A percentile compares a stretch with the other conserved stretches of the same genome.
These are phyloP conservation scores for Spisula solida DNA, from an alignment of 2,888 invertebrate species.

Conservation along the genomic window DNA sequence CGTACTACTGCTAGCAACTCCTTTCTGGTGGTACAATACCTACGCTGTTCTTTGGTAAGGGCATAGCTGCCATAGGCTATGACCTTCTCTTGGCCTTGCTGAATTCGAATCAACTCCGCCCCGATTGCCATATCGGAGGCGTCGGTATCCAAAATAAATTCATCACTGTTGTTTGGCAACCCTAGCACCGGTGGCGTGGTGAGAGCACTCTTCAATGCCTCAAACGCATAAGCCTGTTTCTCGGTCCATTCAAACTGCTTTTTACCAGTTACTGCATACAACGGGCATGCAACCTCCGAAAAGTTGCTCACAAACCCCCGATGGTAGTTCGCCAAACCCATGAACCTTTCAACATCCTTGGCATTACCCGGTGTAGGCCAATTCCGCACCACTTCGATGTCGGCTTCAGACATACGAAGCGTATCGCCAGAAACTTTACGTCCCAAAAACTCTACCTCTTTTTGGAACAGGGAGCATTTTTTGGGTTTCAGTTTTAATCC, in stretches of 20 bases:
- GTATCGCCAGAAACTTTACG: slow-evolving; percentile 16
- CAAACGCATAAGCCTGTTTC: slow-evolving; percentile 47
- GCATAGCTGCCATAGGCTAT: slow-evolving; percentile 55
- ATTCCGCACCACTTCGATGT: slow-evolving; percentile 26
- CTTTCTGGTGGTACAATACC: slow-evolving; percentile 49
- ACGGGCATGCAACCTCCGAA: slow-evolving; percentile 23
- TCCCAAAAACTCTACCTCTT: slow-evolving; percentile 60
- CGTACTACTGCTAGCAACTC: slow-evolving; percentile 27
- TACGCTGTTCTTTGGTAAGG: slow-evolving; percentile 48
- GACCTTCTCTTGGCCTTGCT: slow-evolving; percentile 50
- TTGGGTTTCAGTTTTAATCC: slow-evolving; percentile 61
- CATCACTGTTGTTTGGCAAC: slow-evolving; percentile 49
- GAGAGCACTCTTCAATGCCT: slow-evolving; percentile 35
- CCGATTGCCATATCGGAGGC: slow-evolving; percentile 60
- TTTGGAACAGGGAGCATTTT: slow-evolving; percentile 66
- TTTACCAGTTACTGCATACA: slow-evolving; percentile 57
- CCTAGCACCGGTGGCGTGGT: slow-evolving; percentile 49
- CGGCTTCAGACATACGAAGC: slow-evolving; percentile 23
- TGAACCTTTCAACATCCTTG: slow-evolving; percentile 62
- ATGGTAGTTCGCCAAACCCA: slow-evolving; percentile 69
- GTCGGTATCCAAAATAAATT: slow-evolving; percentile 62
- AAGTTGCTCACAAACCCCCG: slow-evolving; percentile 53
- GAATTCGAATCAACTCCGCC: slow-evolving; percentile 58
- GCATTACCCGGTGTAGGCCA: slow-evolving; percentile 50
- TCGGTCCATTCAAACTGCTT: slow-evolving; percentile 41